These are phyloP conservation scores for Pica pica DNA, from an alignment of 2,113 vertebrate genomes.

Conservation along the genomic window DNA sequence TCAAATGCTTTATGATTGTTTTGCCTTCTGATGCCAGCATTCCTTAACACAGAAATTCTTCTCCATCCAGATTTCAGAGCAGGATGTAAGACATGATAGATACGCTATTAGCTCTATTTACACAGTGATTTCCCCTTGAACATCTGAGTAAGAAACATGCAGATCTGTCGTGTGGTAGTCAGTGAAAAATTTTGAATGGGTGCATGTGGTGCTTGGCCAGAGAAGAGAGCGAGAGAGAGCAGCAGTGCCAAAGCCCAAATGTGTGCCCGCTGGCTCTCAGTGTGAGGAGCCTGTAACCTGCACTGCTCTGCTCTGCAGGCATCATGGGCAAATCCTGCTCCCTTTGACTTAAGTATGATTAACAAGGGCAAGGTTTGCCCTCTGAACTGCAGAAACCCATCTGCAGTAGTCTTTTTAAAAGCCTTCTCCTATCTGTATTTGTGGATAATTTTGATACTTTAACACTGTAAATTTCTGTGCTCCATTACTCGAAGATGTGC, in stretches of 20 bases:
- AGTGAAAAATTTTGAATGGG: neutral
- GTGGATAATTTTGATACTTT: conserved; percentile 46
- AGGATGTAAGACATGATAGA: neutral
- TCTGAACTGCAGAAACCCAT: neutral
- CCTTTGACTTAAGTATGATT: neutral
- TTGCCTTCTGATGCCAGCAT: neutral
- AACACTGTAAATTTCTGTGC: conserved; percentile 51
- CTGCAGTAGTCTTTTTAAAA: neutral
- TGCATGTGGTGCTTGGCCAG: neutral
- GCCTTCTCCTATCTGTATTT: neutral
- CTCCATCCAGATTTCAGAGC: neutral
- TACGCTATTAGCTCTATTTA: neutral
- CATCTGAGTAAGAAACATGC: neutral
- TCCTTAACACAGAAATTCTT: neutral
- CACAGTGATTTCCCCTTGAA: neutral
- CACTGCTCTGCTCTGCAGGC: neutral
- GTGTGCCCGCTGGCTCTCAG: neutral
- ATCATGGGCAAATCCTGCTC: neutral
- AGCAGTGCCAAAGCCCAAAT: neutral
- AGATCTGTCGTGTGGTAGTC: neutral
- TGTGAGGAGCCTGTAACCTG: neutral
- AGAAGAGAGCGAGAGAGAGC: neutral
- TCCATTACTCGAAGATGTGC: conserved; percentile 57
- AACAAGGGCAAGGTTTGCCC: conserved; percentile 10
- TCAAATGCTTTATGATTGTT: neutral